Base-by-base conservation (phyloP, 1,140 invertebrate genomes). In the Gryon sp. region DNA sequence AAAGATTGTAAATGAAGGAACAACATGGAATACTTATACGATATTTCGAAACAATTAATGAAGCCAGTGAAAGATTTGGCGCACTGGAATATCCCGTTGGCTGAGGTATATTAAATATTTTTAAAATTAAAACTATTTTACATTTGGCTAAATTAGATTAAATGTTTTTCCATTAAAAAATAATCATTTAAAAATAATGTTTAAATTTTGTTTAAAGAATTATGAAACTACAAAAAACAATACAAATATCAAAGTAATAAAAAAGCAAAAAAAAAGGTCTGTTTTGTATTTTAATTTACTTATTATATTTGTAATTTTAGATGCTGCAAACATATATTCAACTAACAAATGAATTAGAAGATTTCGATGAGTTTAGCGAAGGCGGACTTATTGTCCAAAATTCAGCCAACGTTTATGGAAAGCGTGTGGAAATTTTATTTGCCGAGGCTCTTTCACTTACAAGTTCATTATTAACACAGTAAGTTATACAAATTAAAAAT, bases 301-400 rank as follows among this genome's bases (percentile, higher is more conserved):
- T n/a, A n/a, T n/a, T n/a, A n/a, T n/a, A n/a, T n/a, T n/a, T n/a
- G n/a, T n/a, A n/a, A 66, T 45, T 82, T 80, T 41, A 88, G 86
- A 72, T 83, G 26, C 55, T 88, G 11, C 73, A 81, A 9, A 70
- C 80, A 7, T 88, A 87, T 73, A 82, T 60, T 38, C 46, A 59
- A 0, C 65, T 84, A 26, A 41, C 87, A 6, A 69, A 83, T 28
- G 48, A 80, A 32, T 59, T 76, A 0, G 41, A 68, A 12, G 48
- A 82, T 8, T 66, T 86, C 6, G 85, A n/a, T n/a, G n/a, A 85
- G 36, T 88, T 84, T 74, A 81, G 80, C 2, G 83, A 88, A 63
- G 83, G 82, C 36, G 86, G 82, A 9, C 69, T 88, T 9, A 76
- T 89, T 6, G 18, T 89, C 8, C 84, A 88, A 73, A 88, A 87